Conservation (phyloP, 1,140 invertebrate species). For the Lerema accius region DNA sequence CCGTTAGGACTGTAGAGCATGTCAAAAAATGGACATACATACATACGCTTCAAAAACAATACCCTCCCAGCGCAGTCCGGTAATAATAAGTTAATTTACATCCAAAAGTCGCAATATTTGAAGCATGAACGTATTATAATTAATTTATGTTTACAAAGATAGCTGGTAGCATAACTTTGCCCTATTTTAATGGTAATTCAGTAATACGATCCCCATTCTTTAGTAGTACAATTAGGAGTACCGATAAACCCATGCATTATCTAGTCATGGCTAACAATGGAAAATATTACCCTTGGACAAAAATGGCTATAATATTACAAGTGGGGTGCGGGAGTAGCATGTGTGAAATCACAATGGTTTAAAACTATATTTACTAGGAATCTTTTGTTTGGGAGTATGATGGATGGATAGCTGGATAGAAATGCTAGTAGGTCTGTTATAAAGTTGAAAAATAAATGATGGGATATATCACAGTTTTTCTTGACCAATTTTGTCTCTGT, state of each 20-base stretch:
- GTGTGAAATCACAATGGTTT: slow-evolving; percentile 75
- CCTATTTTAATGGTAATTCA: slow-evolving; percentile 73
- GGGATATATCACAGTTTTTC: neutral
- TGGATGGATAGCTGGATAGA: slow-evolving; percentile 48
- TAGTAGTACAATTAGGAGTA: slow-evolving; percentile 69
- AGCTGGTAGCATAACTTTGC: slow-evolving; percentile 39
- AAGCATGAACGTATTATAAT: slow-evolving; percentile 61
- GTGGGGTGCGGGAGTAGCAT: slow-evolving; percentile 70
- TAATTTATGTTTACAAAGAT: slow-evolving; percentile 68
- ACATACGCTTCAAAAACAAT: no score
- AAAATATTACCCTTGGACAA: slow-evolving; percentile 74
- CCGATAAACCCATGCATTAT: slow-evolving; percentile 79
- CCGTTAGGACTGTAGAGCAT: no score
- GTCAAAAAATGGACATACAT: no score
- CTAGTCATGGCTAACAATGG: slow-evolving; percentile 72
- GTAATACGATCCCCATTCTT: slow-evolving; percentile 77
- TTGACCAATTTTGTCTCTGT: neutral
- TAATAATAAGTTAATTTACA: neutral
- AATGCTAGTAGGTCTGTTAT: slow-evolving; percentile 6
- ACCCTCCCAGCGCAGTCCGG: neutral
- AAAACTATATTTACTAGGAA: slow-evolving; percentile 60
- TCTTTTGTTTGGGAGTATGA: slow-evolving; percentile 65
- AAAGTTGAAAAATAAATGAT: neutral
- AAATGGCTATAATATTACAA: slow-evolving; percentile 80
- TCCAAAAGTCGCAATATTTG: slow-evolving; percentile 28